Conservation (phyloP, 2,888 invertebrate genomes). For the Clivina fossor region DNA sequence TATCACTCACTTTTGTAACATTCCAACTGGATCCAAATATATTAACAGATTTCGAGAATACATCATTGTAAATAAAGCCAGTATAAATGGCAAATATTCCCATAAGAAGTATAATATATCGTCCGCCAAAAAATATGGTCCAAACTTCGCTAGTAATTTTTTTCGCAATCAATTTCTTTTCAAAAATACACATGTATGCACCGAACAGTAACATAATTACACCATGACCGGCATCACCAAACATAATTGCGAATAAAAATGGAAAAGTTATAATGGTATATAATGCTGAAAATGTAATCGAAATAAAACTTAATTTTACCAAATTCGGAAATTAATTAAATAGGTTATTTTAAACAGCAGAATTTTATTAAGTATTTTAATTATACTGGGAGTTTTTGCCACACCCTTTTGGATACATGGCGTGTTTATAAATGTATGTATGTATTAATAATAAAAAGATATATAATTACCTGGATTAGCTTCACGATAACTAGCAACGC, state of each 20-base stretch:
- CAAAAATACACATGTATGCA: slow-evolving; percentile 76
- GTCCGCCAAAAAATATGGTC: slow-evolving; percentile 73
- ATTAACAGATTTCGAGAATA: slow-evolving; percentile 75
- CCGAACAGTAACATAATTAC: slow-evolving; percentile 79
- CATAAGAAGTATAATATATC: slow-evolving; percentile 79
- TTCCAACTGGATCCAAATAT: slow-evolving; percentile 70
- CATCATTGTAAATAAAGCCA: slow-evolving; percentile 76
- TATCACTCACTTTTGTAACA: slow-evolving; percentile 37
- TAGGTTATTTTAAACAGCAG: no score
- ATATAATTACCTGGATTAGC: slow-evolving; percentile 74
- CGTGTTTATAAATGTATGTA: neutral
- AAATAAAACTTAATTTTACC: no score
- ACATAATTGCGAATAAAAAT: slow-evolving; percentile 94
- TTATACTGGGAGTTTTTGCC: no score
- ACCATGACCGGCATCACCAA: slow-evolving; percentile 93
- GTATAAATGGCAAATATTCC: slow-evolving; percentile 77
- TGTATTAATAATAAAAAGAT: slow-evolving; percentile 3
- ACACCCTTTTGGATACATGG: no score
- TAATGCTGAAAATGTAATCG: slow-evolving; percentile 48
- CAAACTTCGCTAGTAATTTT: slow-evolving; percentile 75
- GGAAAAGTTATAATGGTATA: slow-evolving; percentile 83
- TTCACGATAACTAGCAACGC: slow-evolving; percentile 89
- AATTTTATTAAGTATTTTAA: no score
- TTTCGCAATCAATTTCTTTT: slow-evolving; percentile 71
- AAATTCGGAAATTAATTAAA: no score